Conservation (phyloP, 2,888 invertebrate species). For the Leucoma salicis region DNA sequence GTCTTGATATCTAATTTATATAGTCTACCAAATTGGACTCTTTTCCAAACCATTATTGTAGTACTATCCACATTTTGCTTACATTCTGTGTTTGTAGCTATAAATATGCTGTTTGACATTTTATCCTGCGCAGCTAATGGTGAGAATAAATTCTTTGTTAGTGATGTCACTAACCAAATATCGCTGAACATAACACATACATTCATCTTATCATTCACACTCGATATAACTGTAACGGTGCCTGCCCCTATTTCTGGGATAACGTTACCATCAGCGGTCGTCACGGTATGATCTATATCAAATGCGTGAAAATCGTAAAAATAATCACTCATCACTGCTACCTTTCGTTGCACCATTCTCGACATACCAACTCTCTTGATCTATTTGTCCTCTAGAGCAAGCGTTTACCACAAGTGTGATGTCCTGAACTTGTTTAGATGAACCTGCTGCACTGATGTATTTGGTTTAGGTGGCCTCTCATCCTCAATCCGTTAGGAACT, state of each 20-base stretch:
- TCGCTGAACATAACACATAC: not conserved
- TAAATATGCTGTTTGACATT: not conserved
- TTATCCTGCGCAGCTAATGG: constrained; percentile 1
- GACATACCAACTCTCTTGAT: constrained; percentile 1
- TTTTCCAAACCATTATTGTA: not conserved
- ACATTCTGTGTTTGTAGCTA: not conserved
- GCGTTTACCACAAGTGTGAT: not conserved
- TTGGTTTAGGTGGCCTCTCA: constrained; percentile 1
- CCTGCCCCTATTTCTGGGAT: not conserved
- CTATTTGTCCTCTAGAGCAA: not conserved
- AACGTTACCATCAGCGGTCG: not conserved
- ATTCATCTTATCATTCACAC: not conserved
- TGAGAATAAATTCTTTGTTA: constrained; percentile 3
- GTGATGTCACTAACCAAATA: constrained; percentile 1
- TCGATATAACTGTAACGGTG: not conserved
- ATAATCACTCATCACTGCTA: not conserved
- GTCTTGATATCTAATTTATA: not conserved
- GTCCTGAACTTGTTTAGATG: not conserved
- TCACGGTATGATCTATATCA: not conserved
- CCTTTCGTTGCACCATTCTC: constrained; percentile 2
- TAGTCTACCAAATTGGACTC: not conserved
- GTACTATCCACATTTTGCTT: not conserved
- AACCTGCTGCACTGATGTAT: not conserved
- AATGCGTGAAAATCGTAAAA: not conserved
- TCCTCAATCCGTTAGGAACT: constrained; percentile 4